phyloP scores from a whole-genome alignment of 2,888 invertebrate genomes.

The Meiosimyza decipiens region DNA sequence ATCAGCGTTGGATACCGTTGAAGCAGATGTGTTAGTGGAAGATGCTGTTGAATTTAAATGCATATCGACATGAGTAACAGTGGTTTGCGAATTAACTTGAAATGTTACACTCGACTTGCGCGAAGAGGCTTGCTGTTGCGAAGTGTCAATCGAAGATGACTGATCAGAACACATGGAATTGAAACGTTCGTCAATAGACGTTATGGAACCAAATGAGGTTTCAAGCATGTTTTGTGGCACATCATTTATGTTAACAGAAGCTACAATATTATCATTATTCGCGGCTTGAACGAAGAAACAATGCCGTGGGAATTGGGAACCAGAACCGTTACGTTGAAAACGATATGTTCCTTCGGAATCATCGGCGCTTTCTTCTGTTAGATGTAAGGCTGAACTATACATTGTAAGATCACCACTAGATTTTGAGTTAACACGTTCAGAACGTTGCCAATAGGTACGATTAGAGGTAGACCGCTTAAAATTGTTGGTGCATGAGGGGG shows the following conservation, averaged over 20 bases:
- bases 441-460: slow-evolving; percentile 51
- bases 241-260: slow-evolving; percentile 5
- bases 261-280: slow-evolving; percentile 48
- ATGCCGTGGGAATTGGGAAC: slow-evolving; percentile 65
- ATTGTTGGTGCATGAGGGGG: neutral
- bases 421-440: slow-evolving; percentile 62
- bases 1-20: slow-evolving; percentile 32
- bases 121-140: slow-evolving; percentile 50
- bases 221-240: neutral
- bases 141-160: slow-evolving; percentile 55
- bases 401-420: slow-evolving; percentile 66
- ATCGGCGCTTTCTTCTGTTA: slow-evolving; percentile 46
- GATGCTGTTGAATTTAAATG: slow-evolving; percentile 46
- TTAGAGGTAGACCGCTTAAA: slow-evolving; percentile 37
- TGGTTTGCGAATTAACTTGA: slow-evolving; percentile 50
- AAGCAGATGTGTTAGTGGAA: slow-evolving; percentile 5
- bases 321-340: slow-evolving; percentile 64
- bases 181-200: slow-evolving; percentile 44
- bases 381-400: slow-evolving; percentile 58
- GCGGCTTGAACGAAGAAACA: slow-evolving; percentile 63
- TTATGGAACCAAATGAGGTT: slow-evolving; percentile 39
- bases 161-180: slow-evolving; percentile 58
- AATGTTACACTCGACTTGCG: slow-evolving; percentile 66
- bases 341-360: slow-evolving; percentile 50
- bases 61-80: slow-evolving; percentile 35